Evolutionary conservation across 2,113 vertebrate genomes (phyloP).

Genomic region (Catharus minimus): DNA sequence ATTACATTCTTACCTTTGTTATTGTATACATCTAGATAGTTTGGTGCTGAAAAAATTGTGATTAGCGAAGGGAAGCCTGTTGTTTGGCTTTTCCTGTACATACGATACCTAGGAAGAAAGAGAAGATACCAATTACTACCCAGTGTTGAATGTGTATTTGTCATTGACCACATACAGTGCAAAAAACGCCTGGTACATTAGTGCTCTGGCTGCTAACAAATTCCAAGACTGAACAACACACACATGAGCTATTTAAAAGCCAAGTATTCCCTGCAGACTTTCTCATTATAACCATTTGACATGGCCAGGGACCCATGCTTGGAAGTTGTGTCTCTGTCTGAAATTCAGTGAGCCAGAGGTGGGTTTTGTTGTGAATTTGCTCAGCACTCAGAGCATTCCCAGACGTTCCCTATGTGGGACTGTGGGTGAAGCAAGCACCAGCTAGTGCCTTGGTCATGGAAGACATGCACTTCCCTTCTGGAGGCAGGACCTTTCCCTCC

Average conservation of each 20-base stretch:
- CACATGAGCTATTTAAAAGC: neutral
- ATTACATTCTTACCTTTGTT: slow-evolving; percentile 91
- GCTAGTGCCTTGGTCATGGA: neutral
- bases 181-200: neutral
- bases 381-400: neutral
- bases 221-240: neutral
- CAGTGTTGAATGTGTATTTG: neutral
- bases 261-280: neutral
- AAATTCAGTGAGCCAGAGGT: neutral
- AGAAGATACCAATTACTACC: neutral
- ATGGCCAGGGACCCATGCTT: neutral
- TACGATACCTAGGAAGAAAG: slow-evolving; percentile 87
- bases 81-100: slow-evolving; percentile 99
- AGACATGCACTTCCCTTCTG: no score
- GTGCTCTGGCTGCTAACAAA: neutral
- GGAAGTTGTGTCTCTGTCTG: neutral
- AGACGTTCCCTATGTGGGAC: neutral
- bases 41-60: slow-evolving; percentile 98
- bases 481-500: no score
- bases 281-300: neutral
- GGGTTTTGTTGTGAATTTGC: accelerated
- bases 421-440: neutral
- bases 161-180: neutral
- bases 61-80: slow-evolving; percentile 99
- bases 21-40: slow-evolving; percentile 99